Conservation (phyloP, 2,797 vertebrate species). For the Mareca penelope region DNA sequence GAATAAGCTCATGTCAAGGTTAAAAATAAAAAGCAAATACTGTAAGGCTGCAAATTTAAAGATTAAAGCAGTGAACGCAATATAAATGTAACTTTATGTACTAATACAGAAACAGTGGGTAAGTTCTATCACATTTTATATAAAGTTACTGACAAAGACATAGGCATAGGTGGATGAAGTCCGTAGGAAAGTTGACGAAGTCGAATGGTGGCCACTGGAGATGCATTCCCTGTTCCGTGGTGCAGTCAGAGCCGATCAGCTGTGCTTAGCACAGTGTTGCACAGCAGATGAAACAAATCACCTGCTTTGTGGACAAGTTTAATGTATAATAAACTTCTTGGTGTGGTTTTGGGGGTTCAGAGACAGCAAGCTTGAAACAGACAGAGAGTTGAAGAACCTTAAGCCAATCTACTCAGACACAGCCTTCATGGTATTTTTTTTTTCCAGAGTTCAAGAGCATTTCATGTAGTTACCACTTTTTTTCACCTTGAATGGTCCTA, state of each 20-base stretch:
- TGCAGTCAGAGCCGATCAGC: background rate
- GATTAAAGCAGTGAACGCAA: background rate
- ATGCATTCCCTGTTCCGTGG: background rate
- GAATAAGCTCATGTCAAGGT: background rate
- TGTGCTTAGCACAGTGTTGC: background rate
- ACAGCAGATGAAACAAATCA: background rate
- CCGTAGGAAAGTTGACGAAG: background rate
- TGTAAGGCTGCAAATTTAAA: background rate
- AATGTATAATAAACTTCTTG: background rate
- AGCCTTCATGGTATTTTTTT: background rate
- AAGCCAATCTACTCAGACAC: background rate
- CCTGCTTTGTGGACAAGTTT: background rate
- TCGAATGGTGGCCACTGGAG: background rate
- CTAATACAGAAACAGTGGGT: background rate
- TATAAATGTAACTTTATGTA: fast-evolving
- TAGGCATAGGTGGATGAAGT: background rate
- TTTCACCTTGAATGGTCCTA: background rate
- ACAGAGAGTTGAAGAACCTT: background rate
- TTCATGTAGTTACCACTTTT: background rate
- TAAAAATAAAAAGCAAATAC: background rate
- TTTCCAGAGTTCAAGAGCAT: background rate
- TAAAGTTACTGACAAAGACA: background rate
- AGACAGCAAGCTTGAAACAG: background rate
- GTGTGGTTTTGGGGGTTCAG: background rate
- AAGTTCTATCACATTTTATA: background rate